phyloP scores from a whole-genome alignment of 2,113 vertebrate genomes.

The Platichthys stellatus region DNA sequence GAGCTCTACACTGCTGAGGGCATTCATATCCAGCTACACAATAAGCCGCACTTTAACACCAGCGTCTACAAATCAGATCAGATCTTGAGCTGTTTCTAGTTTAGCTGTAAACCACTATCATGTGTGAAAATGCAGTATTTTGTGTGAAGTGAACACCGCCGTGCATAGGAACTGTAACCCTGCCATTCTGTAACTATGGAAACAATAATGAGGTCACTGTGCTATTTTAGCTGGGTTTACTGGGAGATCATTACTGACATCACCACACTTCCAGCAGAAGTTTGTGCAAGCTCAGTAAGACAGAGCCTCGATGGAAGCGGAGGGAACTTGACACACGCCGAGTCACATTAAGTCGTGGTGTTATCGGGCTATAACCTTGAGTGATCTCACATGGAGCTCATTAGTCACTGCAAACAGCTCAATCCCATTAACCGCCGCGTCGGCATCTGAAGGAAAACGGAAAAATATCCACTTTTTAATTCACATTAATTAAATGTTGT shows the following conservation, averaged over 20 bases:
- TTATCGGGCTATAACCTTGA: slow-evolving; percentile 58
- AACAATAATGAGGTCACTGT: slow-evolving; percentile 75
- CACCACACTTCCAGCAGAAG: slow-evolving; percentile 58
- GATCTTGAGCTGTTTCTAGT: slow-evolving; percentile 4
- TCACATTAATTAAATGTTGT: slow-evolving; percentile 51
- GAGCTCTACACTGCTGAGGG: neutral
- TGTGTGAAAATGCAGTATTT: slow-evolving; percentile 54
- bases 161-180: slow-evolving; percentile 69
- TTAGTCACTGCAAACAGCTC: slow-evolving; percentile 60
- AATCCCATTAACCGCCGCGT: slow-evolving; percentile 38
- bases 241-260: slow-evolving; percentile 73
- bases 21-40: slow-evolving; percentile 31
- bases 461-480: slow-evolving; percentile 37
- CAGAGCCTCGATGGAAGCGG: slow-evolving; percentile 37
- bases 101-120: slow-evolving; percentile 40
- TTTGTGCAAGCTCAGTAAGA: slow-evolving; percentile 67
- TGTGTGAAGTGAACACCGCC: slow-evolving; percentile 57
- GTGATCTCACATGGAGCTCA: slow-evolving; percentile 64
- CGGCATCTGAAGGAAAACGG: neutral
- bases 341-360: slow-evolving; percentile 40
- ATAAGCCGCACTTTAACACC: neutral
- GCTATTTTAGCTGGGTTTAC: slow-evolving; percentile 73
- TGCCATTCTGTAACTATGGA: slow-evolving; percentile 75
- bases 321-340: slow-evolving; percentile 44
- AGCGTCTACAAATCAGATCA: slow-evolving; percentile 18